Percentiles rank a stretch among this genome's conserved stretches.
phyloP scores from a whole-genome alignment of 2,888 invertebrate species.

The Nasonovia ribisnigri region DNA sequence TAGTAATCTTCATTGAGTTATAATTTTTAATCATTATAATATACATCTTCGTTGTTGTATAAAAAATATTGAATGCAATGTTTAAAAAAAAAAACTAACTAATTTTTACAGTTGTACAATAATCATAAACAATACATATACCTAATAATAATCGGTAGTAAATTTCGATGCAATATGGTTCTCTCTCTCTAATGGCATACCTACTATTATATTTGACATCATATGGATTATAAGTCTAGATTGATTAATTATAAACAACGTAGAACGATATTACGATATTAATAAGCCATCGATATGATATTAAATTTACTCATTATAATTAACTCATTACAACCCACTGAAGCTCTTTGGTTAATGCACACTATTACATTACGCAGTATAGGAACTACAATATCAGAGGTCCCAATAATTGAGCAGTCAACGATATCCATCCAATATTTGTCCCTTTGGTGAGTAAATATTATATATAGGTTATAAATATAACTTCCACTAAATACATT shows the following conservation, averaged over 20 bases:
- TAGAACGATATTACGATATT: neutral
- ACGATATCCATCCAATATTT: neutral
- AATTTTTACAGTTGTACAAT: neutral
- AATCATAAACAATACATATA: neutral
- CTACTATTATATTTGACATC: neutral
- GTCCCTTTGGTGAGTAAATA: neutral
- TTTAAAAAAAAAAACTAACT: neutral
- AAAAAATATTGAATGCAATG: neutral
- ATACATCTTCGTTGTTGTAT: neutral
- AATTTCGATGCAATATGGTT: neutral
- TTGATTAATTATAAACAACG: neutral
- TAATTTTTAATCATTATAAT: neutral
- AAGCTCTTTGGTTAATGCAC: neutral
- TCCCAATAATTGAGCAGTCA: neutral
- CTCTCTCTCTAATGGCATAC: neutral
- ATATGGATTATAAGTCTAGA: neutral
- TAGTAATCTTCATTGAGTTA: neutral
- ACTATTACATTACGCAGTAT: neutral
- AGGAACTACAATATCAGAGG: neutral
- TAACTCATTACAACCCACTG: neutral
- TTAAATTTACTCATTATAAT: conserved; percentile 7
- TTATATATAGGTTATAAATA: neutral
- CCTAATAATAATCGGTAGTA: neutral
- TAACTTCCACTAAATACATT: neutral
- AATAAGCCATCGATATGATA: neutral